Base-by-base conservation (phyloP, 2,113 vertebrate species). In the Ptilonorhynchus violaceus region DNA sequence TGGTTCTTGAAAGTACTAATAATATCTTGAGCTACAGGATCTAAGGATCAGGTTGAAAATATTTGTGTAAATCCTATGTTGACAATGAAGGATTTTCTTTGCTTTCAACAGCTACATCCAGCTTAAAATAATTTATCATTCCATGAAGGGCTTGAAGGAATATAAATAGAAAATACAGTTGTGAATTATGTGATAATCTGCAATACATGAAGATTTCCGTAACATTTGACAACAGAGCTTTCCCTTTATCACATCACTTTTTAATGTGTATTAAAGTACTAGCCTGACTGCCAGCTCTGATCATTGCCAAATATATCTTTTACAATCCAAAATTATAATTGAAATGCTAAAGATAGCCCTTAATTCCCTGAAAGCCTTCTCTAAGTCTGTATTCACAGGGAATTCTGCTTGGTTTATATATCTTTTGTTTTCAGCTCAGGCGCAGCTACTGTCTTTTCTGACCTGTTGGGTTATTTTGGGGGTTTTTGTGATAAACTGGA, bases 61-160 rank as follows among this genome's bases (percentile, higher is more conserved):
- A 6, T 84, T 77, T 81, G 22, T 7, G 8, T 90, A 93, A 93
- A 79, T 88, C 50, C 66, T 78, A 0, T 63, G 52, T 55, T 93
- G 64, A 92, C 35, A 78, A 70, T 55, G 30, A 58, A 78, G 64
- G 42, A 78, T 78, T 96, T 96, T 93, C 62, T 79, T 95, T 76
- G 66, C 53, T 75, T 94, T 94, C 84, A 91, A 21, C 70, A 52
- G 16, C 52, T 85, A 50, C 22, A 85, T 74, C 37, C 62, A 75
- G 23, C 33, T 94, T 78, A 81, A 82, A 78, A 67, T 80, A 76
- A 44, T 63, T 35, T 30, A 39, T 59, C 22, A 24, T 87, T 88
- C 56, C 19, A 7, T 4, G 0, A 41, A 85, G 33, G 66, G 59
- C 35, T 30, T 80, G 52, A 78, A 75, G 39, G 37, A 87, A 59